Evolutionary conservation across 2,797 vertebrate species (phyloP).

Genomic region (Ctenopoma kingsleyae): DNA sequence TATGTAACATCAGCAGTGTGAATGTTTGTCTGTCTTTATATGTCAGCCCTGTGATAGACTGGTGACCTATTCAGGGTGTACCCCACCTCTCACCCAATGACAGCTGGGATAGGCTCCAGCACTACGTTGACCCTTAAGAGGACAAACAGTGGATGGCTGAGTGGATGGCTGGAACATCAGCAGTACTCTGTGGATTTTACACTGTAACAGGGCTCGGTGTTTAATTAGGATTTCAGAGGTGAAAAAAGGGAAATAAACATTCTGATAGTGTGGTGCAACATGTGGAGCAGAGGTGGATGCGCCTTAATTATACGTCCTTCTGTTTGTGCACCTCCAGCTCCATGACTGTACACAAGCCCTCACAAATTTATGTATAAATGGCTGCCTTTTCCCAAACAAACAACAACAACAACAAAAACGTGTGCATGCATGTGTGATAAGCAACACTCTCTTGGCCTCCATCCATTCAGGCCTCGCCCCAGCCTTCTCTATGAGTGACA

Average conservation of each 20-base stretch:
- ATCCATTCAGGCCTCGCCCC: conserved; percentile 56
- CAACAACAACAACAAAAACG: conserved; percentile 15
- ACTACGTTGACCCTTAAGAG: too few species aligned
- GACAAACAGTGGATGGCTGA: too few species aligned
- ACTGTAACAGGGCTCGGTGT: not conserved
- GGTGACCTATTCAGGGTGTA: too few species aligned
- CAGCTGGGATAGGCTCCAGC: too few species aligned
- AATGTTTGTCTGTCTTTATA: too few species aligned
- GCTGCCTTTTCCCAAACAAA: conserved; percentile 7
- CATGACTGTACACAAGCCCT: conserved; percentile 12
- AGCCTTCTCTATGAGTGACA: conserved; percentile 74
- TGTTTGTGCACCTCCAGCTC: conserved; percentile 8
- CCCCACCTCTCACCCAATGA: too few species aligned
- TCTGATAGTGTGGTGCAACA: conserved; percentile 38
- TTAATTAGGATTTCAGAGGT: conserved; percentile 34
- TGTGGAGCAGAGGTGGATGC: conserved; percentile 47
- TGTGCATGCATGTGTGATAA: conserved; percentile 50
- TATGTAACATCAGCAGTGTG: not conserved
- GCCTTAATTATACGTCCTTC: conserved; percentile 28
- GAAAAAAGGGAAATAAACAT: conserved; percentile 18
- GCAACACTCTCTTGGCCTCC: conserved; percentile 34
- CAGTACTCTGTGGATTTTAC: conserved; percentile 16
- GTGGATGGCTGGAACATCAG: conserved; percentile 6
- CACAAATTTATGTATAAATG: conserved; percentile 10
- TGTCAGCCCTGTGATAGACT: too few species aligned